Conservation (phyloP, 2,113 vertebrate species). For the Aegypius monachus region DNA sequence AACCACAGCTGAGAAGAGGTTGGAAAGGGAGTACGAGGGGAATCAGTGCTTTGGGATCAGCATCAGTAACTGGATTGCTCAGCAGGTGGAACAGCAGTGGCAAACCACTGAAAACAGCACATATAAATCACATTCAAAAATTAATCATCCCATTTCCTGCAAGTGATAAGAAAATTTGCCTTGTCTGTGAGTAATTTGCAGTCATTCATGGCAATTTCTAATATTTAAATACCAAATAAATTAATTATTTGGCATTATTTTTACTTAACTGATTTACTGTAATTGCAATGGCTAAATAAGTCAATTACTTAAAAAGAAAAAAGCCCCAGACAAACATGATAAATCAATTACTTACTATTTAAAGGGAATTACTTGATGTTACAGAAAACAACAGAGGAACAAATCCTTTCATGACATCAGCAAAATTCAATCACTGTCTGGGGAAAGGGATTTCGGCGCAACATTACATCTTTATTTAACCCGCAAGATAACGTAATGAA, state of each 20-base stretch:
- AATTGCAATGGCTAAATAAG: slow-evolving; percentile 28
- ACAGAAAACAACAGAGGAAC: slow-evolving; percentile 5
- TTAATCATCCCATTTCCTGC: slow-evolving; percentile 20
- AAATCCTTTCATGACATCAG: slow-evolving; percentile 22
- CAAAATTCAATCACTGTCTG: slow-evolving; percentile 31
- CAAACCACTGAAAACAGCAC: neutral
- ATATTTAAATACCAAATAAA: slow-evolving; percentile 37
- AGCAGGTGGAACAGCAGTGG: neutral
- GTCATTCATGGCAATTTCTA: slow-evolving; percentile 1
- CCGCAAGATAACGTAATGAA: neutral
- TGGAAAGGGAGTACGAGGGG: neutral
- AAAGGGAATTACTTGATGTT: neutral
- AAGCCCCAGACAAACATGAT: neutral
- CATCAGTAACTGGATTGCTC: neutral
- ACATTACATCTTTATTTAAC: neutral
- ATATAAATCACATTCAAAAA: neutral
- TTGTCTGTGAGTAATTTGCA: slow-evolving; percentile 24
- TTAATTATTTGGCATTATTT: slow-evolving; percentile 40
- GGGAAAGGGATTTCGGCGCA: neutral
- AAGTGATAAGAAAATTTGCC: slow-evolving; percentile 30
- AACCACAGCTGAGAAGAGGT: neutral
- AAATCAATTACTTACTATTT: slow-evolving; percentile 38
- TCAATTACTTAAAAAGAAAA: neutral
- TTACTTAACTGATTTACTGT: slow-evolving; percentile 9
- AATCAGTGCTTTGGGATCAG: neutral